Base-by-base conservation (phyloP, 2,113 vertebrate genomes). In the Clarias magur region DNA sequence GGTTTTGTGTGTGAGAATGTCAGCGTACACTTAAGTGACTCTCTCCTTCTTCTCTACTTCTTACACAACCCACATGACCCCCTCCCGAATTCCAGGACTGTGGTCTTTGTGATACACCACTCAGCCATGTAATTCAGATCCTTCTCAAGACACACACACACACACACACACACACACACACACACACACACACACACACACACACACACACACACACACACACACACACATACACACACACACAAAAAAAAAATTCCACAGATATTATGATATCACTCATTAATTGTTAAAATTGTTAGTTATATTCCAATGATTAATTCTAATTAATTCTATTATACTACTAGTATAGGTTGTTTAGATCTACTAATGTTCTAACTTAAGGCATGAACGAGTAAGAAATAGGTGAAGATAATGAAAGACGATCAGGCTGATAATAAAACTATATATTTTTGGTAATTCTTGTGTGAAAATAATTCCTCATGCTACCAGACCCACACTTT, bases 91-190 rank as follows among this genome's bases (percentile, higher is more conserved):
- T 86, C 73, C 95, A 83, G 91, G 95, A 95, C 48, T 95, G 90
- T 95, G 88, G 84, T 93, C 94, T 91, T 95, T 94, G 95, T 95
- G 94, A 93, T 88, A 92, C 81, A n/a, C 3, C 68, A 83, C 86
- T 94, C 92, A 94, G 87, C 93, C 94, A 91, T 95, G 93, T 92
- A 93, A 95, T 95, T 93, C 88, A 93, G 93, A 93, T 93, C 92
- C 94, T 94, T 88, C 91, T 93, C 91, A 88, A 90, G 86, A 78
- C 90, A 88, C 89, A 30, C 2, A 79, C 23, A 54, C 72, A 48
- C 78, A 72, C 42, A 82, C 82, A 23, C 63, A 34, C 63, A 70
- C 42, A 70, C 67, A 25, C 53, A 56, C 42, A 42, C 42, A 42
- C 42, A 42, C 42, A 42, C 42, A 42, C 42, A 42, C 42, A 42